Base-by-base conservation (phyloP, 2,797 vertebrate species). In the Sebastes iracundus region DNA sequence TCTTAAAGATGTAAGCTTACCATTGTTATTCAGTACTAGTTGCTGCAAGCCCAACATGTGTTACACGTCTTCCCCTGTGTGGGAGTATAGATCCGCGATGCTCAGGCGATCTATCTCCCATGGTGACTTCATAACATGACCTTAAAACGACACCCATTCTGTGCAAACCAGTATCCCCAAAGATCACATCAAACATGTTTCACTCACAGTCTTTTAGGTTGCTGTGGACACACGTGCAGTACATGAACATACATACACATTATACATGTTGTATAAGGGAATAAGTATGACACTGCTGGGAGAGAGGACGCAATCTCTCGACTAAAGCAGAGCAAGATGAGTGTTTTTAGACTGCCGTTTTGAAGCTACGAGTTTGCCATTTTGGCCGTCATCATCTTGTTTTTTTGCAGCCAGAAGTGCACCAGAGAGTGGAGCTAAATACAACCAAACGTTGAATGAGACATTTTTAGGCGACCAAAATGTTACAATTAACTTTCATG, bases 21-120 rank as follows among this genome's bases (percentile, higher is more conserved):
- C 27, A 80, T 89, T 92, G 75, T 84, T 87, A 90, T 93, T 88
- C 85, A 42, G 30, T 11, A 56, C 70, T 64, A 46, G 69, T 46
- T 35, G 25, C 62, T 59, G 63, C 18, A 13, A 76, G 61, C 68
- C 72, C 69, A 46, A 61, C 66, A 73, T 18, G 67, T 76, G 27
- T 68, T 72, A 38, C 67, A 23, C 35, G 27, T 75, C 71, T 84
- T 79, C 18, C 75, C 63, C 14, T 52, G 85, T 76, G 82, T 81
- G 32, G 52, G 33, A 62, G 72, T 82, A 75, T 80, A 72, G 75
- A 90, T 83, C 49, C 25, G 46, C 61, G 18, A 13, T 62, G 79
- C 79, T 70, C 27, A 0, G 42, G 66, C 65, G 69, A 83, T 90
- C 75, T 7, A 10, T 77, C 71, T 91, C 85, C 86, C 75, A 72